Evolutionary conservation across 2,113 vertebrate genomes (phyloP).

Genomic region (Craseonycteris thonglongyai): DNA sequence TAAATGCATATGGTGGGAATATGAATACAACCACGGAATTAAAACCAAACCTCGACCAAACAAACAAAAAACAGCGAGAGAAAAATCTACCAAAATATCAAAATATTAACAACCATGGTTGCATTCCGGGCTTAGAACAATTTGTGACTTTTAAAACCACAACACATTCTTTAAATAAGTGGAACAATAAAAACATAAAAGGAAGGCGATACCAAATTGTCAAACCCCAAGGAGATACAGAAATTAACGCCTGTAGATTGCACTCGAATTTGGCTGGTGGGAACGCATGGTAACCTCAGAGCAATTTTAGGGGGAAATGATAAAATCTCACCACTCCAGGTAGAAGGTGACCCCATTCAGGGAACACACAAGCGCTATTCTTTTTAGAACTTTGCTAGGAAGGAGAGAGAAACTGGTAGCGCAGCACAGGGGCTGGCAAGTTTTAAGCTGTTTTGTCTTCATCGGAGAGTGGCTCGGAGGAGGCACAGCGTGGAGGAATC

Average conservation of each 20-base stretch:
- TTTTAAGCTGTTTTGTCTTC: background rate
- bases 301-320: background rate
- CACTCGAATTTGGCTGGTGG: background rate
- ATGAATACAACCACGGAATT: background rate
- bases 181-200: background rate
- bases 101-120: background rate
- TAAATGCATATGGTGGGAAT: background rate
- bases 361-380: background rate
- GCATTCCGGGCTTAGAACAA: background rate
- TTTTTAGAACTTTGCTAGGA: background rate
- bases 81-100: background rate
- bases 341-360: background rate
- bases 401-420: background rate
- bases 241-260: background rate
- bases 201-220: background rate
- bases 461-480: fast-evolving
- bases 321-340: background rate
- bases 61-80: background rate
- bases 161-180: background rate
- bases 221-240: background rate
- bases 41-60: background rate
- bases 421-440: background rate
- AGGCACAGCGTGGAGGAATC: background rate
- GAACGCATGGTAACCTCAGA: background rate
- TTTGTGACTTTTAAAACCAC: background rate